phyloP scores from a whole-genome alignment of 2,113 vertebrate genomes.

The Lipotes vexillifer region DNA sequence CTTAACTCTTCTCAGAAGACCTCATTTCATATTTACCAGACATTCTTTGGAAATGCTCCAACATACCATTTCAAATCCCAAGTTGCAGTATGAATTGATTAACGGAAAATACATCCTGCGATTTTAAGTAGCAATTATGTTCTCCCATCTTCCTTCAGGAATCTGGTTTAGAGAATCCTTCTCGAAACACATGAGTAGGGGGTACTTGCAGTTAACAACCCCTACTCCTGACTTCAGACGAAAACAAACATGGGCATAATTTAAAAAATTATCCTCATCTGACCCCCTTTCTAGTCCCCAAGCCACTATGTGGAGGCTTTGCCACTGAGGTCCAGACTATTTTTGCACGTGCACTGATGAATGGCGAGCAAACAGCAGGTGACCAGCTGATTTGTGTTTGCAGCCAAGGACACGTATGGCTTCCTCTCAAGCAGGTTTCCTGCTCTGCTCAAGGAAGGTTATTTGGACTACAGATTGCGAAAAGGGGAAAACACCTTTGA shows the following conservation, averaged over 20 bases:
- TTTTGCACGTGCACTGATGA: not conserved
- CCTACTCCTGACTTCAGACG: not conserved
- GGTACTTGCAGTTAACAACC: not conserved
- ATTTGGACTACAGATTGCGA: not conserved
- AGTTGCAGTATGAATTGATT: conserved; percentile 17
- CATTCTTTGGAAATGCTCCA: conserved; percentile 9
- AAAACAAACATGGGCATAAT: not conserved
- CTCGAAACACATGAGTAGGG: not conserved
- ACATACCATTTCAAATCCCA: conserved; percentile 46
- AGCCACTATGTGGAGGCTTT: not conserved
- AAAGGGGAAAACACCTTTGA: not conserved
- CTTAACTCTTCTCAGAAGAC: conserved; percentile 50
- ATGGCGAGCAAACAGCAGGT: not conserved
- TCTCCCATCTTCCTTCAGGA: conserved; percentile 34
- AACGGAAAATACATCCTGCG: conserved; percentile 32
- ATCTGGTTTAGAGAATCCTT: conserved; percentile 10
- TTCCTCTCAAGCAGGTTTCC: not conserved
- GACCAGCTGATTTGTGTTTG: fast-evolving
- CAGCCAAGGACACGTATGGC: not conserved
- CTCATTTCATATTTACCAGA: conserved; percentile 55
- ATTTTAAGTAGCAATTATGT: conserved; percentile 48
- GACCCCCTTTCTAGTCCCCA: not conserved
- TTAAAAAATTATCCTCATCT: not conserved
- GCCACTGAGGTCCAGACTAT: not conserved
- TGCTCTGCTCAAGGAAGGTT: not conserved